phyloP scores from a whole-genome alignment of 2,113 vertebrate species.

The Ictalurus furcatus region DNA sequence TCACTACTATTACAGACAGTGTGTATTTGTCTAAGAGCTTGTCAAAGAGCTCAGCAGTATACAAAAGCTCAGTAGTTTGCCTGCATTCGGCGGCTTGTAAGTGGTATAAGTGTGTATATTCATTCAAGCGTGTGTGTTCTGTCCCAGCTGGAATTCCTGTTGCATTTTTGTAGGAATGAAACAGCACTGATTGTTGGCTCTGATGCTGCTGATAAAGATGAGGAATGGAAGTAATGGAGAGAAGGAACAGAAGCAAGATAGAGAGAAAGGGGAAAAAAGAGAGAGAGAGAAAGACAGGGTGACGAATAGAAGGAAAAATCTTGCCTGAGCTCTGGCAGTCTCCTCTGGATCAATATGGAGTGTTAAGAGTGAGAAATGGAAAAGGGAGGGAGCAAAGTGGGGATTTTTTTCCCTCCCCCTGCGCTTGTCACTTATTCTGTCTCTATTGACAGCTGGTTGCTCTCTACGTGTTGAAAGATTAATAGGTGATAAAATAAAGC shows the following conservation, averaged over 20 bases:
- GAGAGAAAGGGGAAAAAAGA: slow-evolving; percentile 32
- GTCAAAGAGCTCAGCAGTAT: not conserved
- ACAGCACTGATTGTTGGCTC: slow-evolving; percentile 74
- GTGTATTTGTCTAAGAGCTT: not conserved
- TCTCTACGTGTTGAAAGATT: not conserved
- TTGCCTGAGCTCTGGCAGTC: slow-evolving; percentile 46
- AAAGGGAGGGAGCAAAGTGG: slow-evolving; percentile 47
- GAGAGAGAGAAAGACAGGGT: slow-evolving; percentile 39
- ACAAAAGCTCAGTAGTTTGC: not conserved
- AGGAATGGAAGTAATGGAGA: slow-evolving; percentile 23
- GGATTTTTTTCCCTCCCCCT: slow-evolving; percentile 31
- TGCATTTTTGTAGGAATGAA: slow-evolving; percentile 66
- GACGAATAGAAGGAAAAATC: slow-evolving; percentile 40
- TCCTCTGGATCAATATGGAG: slow-evolving; percentile 57
- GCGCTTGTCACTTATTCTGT: slow-evolving; percentile 47
- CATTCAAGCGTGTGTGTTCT: not conserved
- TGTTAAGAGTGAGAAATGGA: slow-evolving; percentile 63
- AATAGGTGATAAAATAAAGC: not conserved
- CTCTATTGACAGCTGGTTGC: slow-evolving; percentile 20
- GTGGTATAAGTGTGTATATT: not conserved
- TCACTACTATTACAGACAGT: not conserved
- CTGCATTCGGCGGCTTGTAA: not conserved
- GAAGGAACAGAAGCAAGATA: not conserved
- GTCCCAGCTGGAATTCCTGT: slow-evolving; percentile 71
- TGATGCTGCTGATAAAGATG: slow-evolving; percentile 56